Conservation (phyloP, 2,888 invertebrate genomes). For the Leptura quadrifasciata region DNA sequence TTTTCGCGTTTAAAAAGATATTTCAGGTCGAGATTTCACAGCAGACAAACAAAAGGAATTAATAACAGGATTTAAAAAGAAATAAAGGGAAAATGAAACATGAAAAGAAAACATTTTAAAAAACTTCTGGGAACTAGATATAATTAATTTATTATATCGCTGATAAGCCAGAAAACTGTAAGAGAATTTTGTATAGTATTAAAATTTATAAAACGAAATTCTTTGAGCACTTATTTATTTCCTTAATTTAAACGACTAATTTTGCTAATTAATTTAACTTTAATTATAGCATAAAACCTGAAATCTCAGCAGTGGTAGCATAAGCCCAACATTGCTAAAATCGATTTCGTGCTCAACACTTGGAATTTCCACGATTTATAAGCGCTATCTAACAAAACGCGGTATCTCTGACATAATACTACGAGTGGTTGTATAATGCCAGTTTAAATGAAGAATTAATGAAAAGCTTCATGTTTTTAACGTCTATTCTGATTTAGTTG, state of each 20-base stretch:
- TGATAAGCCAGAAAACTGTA: constrained; percentile 1
- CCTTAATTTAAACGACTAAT: constrained; percentile 4
- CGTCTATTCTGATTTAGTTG: neutral
- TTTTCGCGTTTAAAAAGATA: constrained; percentile 13
- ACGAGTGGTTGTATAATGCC: neutral
- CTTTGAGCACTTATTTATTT: constrained; percentile 16
- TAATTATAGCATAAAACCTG: neutral
- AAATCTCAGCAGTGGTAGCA: neutral
- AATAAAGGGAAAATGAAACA: constrained; percentile 23
- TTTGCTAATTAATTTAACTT: constrained; percentile 16
- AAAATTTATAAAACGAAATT: constrained; percentile 15
- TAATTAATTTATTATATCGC: constrained; percentile 24
- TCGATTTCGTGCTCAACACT: neutral
- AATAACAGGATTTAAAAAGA: constrained; percentile 26
- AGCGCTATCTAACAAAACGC: neutral
- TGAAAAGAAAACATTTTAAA: constrained; percentile 24
- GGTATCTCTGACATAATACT: constrained; percentile 1
- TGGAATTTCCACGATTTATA: constrained; percentile 1
- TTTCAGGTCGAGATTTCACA: neutral
- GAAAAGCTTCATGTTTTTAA: neutral
- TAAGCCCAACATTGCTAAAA: constrained; percentile 1
- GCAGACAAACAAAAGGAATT: constrained; percentile 28
- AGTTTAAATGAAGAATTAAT: constrained; percentile 4
- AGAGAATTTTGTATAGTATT: constrained; percentile 4
- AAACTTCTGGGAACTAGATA: constrained; percentile 28